Evolutionary conservation across 2,888 invertebrate species (phyloP).

Genomic region (Polietes domitor): DNA sequence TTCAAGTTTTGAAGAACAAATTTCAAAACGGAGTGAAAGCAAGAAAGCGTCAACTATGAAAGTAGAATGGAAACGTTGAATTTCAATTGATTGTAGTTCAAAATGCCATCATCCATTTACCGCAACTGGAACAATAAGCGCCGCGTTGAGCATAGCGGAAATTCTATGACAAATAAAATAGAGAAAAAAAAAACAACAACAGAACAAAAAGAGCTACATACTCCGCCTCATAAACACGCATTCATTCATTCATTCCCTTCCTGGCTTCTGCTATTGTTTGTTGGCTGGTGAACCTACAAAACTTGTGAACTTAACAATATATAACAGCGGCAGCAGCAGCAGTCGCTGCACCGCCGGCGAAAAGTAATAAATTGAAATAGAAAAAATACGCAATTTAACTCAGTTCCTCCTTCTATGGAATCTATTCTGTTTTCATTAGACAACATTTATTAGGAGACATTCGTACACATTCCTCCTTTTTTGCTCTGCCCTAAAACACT

Average conservation of each 20-base stretch:
- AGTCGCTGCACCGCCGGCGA: background rate
- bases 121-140: conserved; percentile 53
- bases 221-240: conserved; percentile 35
- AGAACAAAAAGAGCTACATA: background rate
- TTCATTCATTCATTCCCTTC: background rate
- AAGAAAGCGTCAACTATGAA: no score
- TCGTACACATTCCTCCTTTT: background rate
- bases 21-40: background rate
- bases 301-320: conserved; percentile 30
- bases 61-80: conserved; percentile 33
- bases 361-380: conserved; percentile 1
- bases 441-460: conserved; percentile 2
- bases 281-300: background rate
- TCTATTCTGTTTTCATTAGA: background rate
- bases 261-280: background rate
- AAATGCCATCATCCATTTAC: conserved; percentile 53
- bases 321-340: background rate
- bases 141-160: conserved; percentile 11
- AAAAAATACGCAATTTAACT: conserved; percentile 17
- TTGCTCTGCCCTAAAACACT: background rate
- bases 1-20: background rate
- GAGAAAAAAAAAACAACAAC: background rate
- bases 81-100: conserved; percentile 62
- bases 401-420: background rate
- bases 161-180: conserved; percentile 36